Base-by-base conservation (phyloP, 2,113 vertebrate genomes). In the Myiopsitta monachus region DNA sequence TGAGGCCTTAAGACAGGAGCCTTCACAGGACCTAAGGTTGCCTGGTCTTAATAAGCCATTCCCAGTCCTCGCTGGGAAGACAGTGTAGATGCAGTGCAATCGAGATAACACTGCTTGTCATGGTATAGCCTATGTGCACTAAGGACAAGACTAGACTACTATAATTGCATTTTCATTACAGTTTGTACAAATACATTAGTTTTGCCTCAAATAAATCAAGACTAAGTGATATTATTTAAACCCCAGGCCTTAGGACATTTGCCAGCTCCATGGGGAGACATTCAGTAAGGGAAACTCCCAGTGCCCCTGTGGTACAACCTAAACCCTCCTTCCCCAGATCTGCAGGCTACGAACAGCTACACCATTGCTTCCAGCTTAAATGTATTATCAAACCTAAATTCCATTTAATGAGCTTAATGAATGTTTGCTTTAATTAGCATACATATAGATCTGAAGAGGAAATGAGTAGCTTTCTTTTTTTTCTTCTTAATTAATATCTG, bases 381-480 rank as follows among this genome's bases (percentile, higher is more conserved):
- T 22, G 31, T 54, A 68, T 91, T 92, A 92, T 90, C 73, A 77
- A 83, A 23, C 38, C 28, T 33, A 90, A 68, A 72, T 77, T 52
- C 80, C 57, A 77, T 79, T 83, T 92, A 83, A 77, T 64, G 47
- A 59, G 52, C 64, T 74, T 86, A 79, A 94, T 24, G 24, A 90
- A 49, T 83, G 27, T 73, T 91, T 91, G 66, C 46, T 87, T 69
- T 41, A 72, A 90, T 93, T 83, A 92, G 36, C 64, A 92, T 52
- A 57, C 30, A 51, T 62, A n/a, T 16, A 54, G 17, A 64, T 77
- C 85, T 73, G 62, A 93, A 46, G 66, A 82, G 26, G 66, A 93
- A 96, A 94, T 62, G 5, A 96, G 49, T 75, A 75, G 52, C 66
- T 91, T 93, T 78, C 43, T 3, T 52, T 87, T 87, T 87, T 75